Percentiles rank a stretch among this genome's conserved stretches.
Evolutionary conservation across 2,797 vertebrate species (phyloP).

Genomic region (Cyclura pinguis): DNA sequence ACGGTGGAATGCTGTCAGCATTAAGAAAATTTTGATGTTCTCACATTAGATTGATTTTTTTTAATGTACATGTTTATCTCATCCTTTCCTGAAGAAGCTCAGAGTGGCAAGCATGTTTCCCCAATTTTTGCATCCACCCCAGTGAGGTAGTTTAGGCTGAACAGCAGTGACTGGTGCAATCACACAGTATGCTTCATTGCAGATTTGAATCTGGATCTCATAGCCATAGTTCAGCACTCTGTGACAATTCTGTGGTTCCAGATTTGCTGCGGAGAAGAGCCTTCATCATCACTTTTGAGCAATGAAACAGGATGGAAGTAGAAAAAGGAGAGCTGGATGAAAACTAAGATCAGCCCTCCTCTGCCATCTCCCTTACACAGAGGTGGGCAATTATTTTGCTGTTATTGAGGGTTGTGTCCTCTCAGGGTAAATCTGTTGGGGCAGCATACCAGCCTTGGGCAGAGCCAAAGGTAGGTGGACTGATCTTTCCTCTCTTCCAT

Average conservation of each 20-base stretch:
- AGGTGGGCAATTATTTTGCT: background rate
- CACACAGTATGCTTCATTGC: background rate
- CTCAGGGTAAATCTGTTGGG: background rate
- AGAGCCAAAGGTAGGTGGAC: background rate
- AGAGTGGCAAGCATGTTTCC: background rate
- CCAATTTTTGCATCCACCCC: background rate
- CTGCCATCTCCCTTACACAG: background rate
- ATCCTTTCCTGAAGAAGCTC: background rate
- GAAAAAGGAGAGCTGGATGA: too few species aligned
- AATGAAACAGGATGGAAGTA: background rate
- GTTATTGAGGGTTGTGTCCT: background rate
- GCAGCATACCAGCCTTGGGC: background rate
- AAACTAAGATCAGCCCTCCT: background rate
- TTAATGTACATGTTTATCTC: background rate
- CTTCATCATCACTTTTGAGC: background rate
- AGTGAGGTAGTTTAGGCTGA: background rate
- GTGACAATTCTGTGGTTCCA: background rate
- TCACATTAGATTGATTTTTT: background rate
- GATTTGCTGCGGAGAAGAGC: background rate
- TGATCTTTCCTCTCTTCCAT: background rate
- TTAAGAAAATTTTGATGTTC: background rate
- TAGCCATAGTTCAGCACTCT: background rate
- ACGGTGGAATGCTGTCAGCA: background rate
- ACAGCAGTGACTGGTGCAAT: background rate
- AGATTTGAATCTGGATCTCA: background rate